These are phyloP conservation scores for Paracanthobrama guichenoti DNA, from an alignment of 2,113 vertebrate species.

Conservation along the genomic window DNA sequence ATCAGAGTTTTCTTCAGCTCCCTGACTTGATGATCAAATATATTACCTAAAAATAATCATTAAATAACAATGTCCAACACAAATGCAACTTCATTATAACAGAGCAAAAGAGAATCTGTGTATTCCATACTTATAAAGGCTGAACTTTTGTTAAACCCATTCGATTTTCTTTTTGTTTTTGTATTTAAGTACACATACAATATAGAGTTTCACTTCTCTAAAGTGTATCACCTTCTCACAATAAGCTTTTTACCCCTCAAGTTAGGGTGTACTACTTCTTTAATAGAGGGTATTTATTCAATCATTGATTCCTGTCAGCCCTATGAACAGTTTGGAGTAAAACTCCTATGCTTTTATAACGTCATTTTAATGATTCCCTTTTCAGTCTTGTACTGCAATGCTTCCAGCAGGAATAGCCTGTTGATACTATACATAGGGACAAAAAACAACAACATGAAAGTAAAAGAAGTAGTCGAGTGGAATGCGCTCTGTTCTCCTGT, in stretches of 20 bases:
- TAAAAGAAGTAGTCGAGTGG: not conserved
- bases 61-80: slow-evolving; percentile 17
- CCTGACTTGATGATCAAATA: not conserved
- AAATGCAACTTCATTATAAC: slow-evolving; percentile 19
- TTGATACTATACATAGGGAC: not conserved
- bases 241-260: not conserved
- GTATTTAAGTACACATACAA: not conserved
- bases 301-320: not conserved
- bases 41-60: not conserved
- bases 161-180: not conserved
- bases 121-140: not conserved
- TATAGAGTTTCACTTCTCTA: not conserved
- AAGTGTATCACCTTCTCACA: not conserved
- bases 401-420: not conserved
- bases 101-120: no score
- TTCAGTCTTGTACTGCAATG: not conserved
- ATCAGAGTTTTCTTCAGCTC: not conserved
- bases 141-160: not conserved
- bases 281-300: not conserved
- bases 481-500: slow-evolving; percentile 19
- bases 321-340: not conserved
- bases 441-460: not conserved
- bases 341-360: not conserved
- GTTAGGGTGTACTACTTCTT: not conserved
- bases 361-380: not conserved